Base-by-base conservation (phyloP, 2,888 invertebrate species). In the Aleiodes leptofemur region DNA sequence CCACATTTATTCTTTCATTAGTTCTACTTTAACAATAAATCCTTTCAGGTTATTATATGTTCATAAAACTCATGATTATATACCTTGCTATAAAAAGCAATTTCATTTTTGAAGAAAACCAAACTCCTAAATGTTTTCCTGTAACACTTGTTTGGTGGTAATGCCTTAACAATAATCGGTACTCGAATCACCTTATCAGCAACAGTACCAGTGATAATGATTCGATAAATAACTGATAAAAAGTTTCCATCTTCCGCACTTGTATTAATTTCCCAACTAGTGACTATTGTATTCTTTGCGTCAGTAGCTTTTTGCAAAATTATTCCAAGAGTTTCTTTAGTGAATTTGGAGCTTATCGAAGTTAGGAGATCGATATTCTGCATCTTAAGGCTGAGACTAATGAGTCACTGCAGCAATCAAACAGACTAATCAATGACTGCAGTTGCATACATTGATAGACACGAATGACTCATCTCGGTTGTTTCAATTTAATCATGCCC, bases 91-190 rank as follows among this genome's bases (percentile, higher is more conserved):
- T 53, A 53, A 6, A 53, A 53, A 13, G 6, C 14, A n/a, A 53
- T 53, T 14, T 53, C 53, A 53, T 53, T 53, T 14, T 14, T 53
- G 13, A 53, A 53, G 53, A 53, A 53, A 14, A n/a, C 53, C 53
- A 53, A 53, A 53, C 53, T 53, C 13, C 14, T 53, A 6, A 13
- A 53, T 14, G 53, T 9, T 14, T 11, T 53, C 3, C 53, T 53
- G 53, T 53, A 53, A 14, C 53, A 53, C 6, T n/a, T 13, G 14
- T 53, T 53, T 5, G 13, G 53, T 5, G 53, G 53, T 53, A 53
- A 3, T 5, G 53, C 53, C 13, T 53, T 53, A 1, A 53, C 53
- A 14, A 53, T 53, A 14, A 11, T 3, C 13, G 53, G 13, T 2
- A 53, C 13, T n/a, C 13, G 13, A 11, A 53, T 3, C 5, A 14